Evolutionary conservation across 2,888 invertebrate species (phyloP).

Genomic region (Orthonevra nobilis): DNA sequence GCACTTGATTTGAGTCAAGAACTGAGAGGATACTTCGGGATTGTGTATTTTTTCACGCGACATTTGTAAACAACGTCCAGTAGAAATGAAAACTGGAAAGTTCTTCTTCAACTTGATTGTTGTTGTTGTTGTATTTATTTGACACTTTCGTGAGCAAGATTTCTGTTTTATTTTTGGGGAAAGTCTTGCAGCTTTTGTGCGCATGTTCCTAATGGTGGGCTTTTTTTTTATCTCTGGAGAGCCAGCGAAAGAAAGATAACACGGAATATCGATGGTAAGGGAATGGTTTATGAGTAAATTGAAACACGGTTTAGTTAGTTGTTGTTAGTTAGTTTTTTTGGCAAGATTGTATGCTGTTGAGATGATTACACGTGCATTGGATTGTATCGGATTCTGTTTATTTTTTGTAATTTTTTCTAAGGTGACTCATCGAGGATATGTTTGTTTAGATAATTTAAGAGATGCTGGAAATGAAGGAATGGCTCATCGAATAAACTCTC

Average conservation of each 20-base stretch:
- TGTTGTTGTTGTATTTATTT: conserved; percentile 6
- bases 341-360: conserved; percentile 16
- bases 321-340: conserved; percentile 22
- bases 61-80: conserved; percentile 69
- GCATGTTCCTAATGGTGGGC: conserved; percentile 52
- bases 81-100: conserved; percentile 67
- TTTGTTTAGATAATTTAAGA: too few species aligned
- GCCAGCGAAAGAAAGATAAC: conserved; percentile 56
- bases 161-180: conserved; percentile 5
- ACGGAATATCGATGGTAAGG: conserved; percentile 54
- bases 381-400: conserved; percentile 41
- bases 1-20: conserved; percentile 44
- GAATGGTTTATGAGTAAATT: conserved; percentile 63
- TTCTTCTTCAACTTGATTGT: conserved; percentile 21
- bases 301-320: conserved; percentile 16
- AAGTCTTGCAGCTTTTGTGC: conserved; percentile 5
- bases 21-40: conserved; percentile 43
- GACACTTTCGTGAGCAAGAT: conserved; percentile 55
- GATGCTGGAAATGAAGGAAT: too few species aligned
- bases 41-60: conserved; percentile 55
- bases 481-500: too few species aligned
- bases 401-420: too few species aligned
- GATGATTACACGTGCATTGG: conserved; percentile 54
- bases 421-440: too few species aligned
- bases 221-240: conserved; percentile 58